These are phyloP conservation scores for Serinus canaria DNA, from an alignment of 2,113 vertebrate genomes.

Conservation along the genomic window DNA sequence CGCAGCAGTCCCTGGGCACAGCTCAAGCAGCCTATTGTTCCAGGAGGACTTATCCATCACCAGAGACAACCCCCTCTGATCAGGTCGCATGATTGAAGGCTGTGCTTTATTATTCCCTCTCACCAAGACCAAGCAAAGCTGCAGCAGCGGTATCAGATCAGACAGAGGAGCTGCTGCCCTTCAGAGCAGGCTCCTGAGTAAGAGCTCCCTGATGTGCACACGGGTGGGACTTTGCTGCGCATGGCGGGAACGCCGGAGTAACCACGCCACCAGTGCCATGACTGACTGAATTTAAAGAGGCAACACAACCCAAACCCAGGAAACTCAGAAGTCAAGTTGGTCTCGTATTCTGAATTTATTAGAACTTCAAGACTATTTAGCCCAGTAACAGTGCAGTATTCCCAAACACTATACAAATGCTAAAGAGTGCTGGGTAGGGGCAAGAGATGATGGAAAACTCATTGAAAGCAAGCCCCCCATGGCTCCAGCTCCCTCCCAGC, in stretches of 20 bases:
- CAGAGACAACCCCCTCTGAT: conserved; percentile 23
- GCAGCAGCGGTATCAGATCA: background rate
- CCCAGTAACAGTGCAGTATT: accelerated
- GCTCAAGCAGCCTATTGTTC: conserved; percentile 14
- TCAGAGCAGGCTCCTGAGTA: conserved; percentile 13
- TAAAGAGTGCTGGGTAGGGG: background rate
- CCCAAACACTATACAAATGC: background rate
- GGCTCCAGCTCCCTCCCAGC: accelerated
- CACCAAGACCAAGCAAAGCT: background rate
- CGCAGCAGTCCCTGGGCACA: background rate
- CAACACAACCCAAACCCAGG: background rate
- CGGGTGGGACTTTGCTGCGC: background rate
- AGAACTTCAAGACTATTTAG: background rate
- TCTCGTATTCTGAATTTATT: background rate
- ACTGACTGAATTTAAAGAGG: background rate
- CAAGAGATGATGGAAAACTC: background rate
- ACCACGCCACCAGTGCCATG: background rate
- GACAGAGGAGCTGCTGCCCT: conserved; percentile 16
- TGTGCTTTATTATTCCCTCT: conserved; percentile 50
- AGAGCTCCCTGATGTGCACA: background rate
- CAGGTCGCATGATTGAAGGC: conserved; percentile 17
- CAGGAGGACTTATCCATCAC: conserved; percentile 30
- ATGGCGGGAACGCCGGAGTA: background rate
- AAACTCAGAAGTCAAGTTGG: background rate
- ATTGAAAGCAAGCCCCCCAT: background rate